Percentiles rank a stretch among this genome's conserved stretches.
These are phyloP conservation scores for Saxicola maurus DNA, from an alignment of 2,797 vertebrate species.

Conservation along the genomic window DNA sequence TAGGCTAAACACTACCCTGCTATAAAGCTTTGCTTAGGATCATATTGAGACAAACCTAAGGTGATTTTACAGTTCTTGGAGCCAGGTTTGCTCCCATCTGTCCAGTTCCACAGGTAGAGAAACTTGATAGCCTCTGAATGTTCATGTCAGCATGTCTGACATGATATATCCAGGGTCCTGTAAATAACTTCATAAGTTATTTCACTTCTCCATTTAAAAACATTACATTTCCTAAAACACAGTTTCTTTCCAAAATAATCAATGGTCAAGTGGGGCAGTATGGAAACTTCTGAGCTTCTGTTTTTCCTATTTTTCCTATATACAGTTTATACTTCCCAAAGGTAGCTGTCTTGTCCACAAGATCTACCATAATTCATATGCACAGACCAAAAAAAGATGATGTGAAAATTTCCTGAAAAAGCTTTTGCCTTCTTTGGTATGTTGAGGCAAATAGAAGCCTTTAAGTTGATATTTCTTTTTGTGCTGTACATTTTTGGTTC, in stretches of 20 bases:
- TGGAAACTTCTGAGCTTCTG: not conserved
- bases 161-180: not conserved
- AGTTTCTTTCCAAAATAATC: not conserved
- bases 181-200: not conserved
- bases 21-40: not conserved
- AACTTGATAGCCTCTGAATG: not conserved
- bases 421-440: not conserved
- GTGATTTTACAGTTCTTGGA: not conserved
- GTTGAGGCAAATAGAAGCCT: not conserved
- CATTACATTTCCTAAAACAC: not conserved
- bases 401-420: not conserved
- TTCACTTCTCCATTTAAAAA: not conserved
- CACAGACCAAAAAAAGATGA: not conserved
- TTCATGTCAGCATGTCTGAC: not conserved
- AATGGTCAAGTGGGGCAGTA: not conserved
- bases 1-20: accelerated
- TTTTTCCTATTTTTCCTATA: not conserved
- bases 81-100: not conserved
- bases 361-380: not conserved
- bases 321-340: not conserved
- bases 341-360: not conserved
- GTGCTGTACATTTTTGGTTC: not conserved
- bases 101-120: not conserved
- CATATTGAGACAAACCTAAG: not conserved
- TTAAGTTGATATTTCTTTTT: not conserved